phyloP scores from a whole-genome alignment of 2,113 vertebrate genomes.

The Petromus typicus region DNA sequence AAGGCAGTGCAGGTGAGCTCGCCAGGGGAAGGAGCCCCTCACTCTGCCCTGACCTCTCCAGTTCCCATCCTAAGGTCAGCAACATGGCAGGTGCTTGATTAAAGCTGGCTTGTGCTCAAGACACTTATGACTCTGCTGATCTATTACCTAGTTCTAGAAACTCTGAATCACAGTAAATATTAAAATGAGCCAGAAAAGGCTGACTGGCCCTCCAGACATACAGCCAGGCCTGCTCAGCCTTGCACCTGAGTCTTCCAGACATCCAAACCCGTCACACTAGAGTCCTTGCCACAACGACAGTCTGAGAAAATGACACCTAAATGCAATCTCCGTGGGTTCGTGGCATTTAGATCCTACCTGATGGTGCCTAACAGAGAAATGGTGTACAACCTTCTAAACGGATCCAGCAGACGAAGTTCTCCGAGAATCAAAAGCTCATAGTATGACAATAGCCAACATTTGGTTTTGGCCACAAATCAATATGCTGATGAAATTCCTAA shows the following conservation, averaged over 20 bases:
- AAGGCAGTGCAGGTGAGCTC: not conserved
- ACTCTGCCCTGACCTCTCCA: not conserved
- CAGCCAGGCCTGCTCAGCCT: not conserved
- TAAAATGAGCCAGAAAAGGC: not conserved
- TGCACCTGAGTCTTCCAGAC: not conserved
- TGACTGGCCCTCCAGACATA: not conserved
- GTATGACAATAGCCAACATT: conserved; percentile 31
- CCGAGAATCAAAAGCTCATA: conserved; percentile 49
- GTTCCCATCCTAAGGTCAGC: no score
- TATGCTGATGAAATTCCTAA: conserved; percentile 57
- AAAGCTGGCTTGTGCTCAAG: not conserved
- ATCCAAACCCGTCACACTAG: not conserved
- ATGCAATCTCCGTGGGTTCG: not conserved
- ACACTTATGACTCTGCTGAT: not conserved
- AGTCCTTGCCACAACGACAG: not conserved
- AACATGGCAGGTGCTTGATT: not conserved
- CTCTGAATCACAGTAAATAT: not conserved
- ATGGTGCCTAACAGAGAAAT: not conserved
- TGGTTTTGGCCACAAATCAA: conserved; percentile 46
- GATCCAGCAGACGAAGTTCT: not conserved
- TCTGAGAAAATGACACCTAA: not conserved
- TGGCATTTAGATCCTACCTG: not conserved
- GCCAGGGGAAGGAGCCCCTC: not conserved
- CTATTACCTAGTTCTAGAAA: not conserved
- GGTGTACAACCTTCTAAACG: not conserved